phyloP scores from a whole-genome alignment of 2,888 invertebrate species.

The Tiphia femorata region DNA sequence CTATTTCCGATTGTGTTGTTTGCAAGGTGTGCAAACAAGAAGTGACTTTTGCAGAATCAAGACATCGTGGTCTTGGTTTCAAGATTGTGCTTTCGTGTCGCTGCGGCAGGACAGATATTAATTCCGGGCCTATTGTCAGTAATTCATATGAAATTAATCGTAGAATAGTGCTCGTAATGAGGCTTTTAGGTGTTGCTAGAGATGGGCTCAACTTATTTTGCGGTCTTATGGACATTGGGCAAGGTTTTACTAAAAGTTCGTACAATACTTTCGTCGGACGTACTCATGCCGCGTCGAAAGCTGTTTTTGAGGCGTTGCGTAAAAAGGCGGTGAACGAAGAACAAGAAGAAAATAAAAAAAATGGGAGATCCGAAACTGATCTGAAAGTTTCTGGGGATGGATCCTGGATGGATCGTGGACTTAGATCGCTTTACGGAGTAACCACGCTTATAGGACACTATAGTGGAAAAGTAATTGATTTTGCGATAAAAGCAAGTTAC shows the following conservation, averaged over 20 bases:
- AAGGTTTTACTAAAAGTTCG: conserved; percentile 30
- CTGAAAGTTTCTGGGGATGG: no score
- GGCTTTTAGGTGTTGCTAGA: conserved; percentile 42
- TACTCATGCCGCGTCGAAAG: conserved; percentile 26
- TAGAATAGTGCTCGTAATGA: conserved; percentile 47
- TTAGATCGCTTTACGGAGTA: no score
- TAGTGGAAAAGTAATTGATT: no score
- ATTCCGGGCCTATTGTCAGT: conserved; percentile 11
- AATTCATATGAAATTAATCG: conserved; percentile 48
- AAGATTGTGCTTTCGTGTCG: conserved; percentile 22
- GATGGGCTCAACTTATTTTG: conserved; percentile 51
- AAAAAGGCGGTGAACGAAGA: conserved; percentile 32
- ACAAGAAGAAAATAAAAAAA: no score
- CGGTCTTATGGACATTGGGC: conserved; percentile 44
- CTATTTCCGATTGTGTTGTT: conserved; percentile 23
- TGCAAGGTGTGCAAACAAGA: conserved; percentile 32
- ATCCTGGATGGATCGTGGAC: no score
- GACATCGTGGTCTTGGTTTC: conserved; percentile 36
- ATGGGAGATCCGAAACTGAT: no score
- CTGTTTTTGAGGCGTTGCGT: conserved; percentile 26
- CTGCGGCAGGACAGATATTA: conserved; percentile 24
- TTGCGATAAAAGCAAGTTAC: no score
- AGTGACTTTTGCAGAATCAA: conserved; percentile 34
- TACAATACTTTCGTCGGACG: conserved; percentile 30
- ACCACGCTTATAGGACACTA: no score